Evolutionary conservation across 2,113 vertebrate genomes (phyloP), one percentile per base, ranked within the genome.

Genomic region (Odontophorus gujanensis): DNA sequence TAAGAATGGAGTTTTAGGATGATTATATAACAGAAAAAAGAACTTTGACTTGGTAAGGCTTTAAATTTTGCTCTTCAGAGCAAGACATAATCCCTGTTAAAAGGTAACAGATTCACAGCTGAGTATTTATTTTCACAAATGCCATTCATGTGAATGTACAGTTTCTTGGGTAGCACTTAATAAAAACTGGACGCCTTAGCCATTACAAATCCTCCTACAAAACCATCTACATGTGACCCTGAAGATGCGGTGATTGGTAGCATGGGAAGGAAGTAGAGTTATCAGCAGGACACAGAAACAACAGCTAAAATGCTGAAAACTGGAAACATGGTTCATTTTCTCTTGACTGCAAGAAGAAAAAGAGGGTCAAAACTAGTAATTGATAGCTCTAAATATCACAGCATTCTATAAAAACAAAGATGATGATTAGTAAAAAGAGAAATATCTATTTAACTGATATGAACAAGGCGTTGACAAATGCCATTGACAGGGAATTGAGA

Each of bases 261-360:
- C 21, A 50, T 0, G 0, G 8, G 3, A 16, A 67, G 6, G n/a
- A 75, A 76, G 32, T 2, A 63, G 32, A 5, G 0, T 43, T 53
- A 19, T 57, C n/a, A 76, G 16, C 5, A 58, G 25, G n/a, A 57
- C 40, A 61, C 17, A 67, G n/a, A 61, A 90, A 55, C 10, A 67
- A 1, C 10, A 67, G 12, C 16, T 38, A 26, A 87, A 89, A 25
- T 10, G 13, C 7, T 63, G 11, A 22, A 38, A 84, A 40, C 9
- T 53, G 0, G 0, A 87, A 86, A 66, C 2, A 20, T 4, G 38
- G 2, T 38, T 80, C 32, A 3, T 7, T 7, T n/a, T 66, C 47
- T 77, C 17, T 66, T 69, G 7, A 18, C 30, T 69, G 15, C 13
- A 40, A 61, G 9, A 53, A 11, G 36, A 66, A 83, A 77, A 77